Evolutionary conservation across 2,888 invertebrate species (phyloP), one percentile per base, ranked within the genome.

Genomic region (Homarus gammarus): DNA sequence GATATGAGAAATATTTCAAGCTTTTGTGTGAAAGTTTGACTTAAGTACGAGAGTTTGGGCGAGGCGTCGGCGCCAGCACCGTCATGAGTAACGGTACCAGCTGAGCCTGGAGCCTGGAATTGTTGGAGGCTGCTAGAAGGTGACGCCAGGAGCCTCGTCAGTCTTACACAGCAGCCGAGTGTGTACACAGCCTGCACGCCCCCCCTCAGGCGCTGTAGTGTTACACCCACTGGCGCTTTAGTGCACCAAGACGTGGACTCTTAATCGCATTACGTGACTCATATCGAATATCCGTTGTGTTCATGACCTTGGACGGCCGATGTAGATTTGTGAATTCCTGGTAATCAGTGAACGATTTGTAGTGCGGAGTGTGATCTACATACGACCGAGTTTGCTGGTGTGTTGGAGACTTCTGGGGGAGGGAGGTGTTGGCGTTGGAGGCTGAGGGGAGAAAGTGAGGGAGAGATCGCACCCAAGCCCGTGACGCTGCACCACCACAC

Each of bases 51-150:
- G 31, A 75, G 44, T 75, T 75, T 75, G 75, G 75, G 75, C 15
- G 40, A 3, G 6, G 22, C 75, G 44, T 6, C 27, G 75, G 75
- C 75, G 44, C 44, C 40, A n/a, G n/a, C 40, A 44, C 75, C 27
- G 75, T 75, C 75, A 75, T 44, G 75, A 44, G 75, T 75, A 75
- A 75, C 75, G 75, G 75, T 22, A 75, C n/a, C 44, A 75, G 44
- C 44, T 36, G 44, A 8, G 75, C 22, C 33, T 40, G 31, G 44
- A 75, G 44, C 27, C 27, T 40, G 75, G 73, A 75, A 75, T n/a
- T 40, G 12, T 44, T 36, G 75, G 75, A 75, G 44, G 75, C n/a
- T 75, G 75, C n/a, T 44, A 31, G n/a, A 70, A 70, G 27, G 12
- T 70, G 70, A 12, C 70, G n/a, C 44, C 44, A 12, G 72, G 18